phyloP scores from a whole-genome alignment of 2,113 vertebrate genomes.

The Triplophysa dalaica region DNA sequence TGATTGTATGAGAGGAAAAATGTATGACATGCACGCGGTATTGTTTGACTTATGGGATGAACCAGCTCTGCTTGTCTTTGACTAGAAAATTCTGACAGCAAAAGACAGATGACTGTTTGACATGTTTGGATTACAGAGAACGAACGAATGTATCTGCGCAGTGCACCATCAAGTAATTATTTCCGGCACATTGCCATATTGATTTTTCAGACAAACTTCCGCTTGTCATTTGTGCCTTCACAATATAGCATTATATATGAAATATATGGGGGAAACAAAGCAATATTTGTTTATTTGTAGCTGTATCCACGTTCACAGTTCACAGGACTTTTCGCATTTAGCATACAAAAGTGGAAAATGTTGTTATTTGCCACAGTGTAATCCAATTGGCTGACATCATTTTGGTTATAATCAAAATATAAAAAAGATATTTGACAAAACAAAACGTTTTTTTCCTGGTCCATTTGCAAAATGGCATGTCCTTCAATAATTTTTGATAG shows the following conservation, averaged over 20 bases:
- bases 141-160: background rate
- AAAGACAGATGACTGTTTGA: slow-evolving; percentile 11
- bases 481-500: too few species aligned
- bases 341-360: too few species aligned
- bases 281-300: background rate
- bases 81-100: slow-evolving; percentile 7
- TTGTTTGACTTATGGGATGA: slow-evolving; percentile 14
- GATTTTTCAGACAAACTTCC: background rate
- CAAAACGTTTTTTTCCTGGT: too few species aligned
- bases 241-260: background rate
- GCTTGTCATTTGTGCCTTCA: background rate
- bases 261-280: background rate
- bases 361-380: too few species aligned
- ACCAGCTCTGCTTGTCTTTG: background rate
- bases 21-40: slow-evolving; percentile 7
- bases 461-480: too few species aligned
- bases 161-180: background rate
- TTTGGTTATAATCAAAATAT: too few species aligned
- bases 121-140: background rate
- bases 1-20: slow-evolving; percentile 9
- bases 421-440: too few species aligned
- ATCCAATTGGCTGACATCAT: too few species aligned
- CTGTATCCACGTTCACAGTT: background rate
- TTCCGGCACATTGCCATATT: slow-evolving; percentile 4
- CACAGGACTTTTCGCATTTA: too few species aligned